Percentiles rank a stretch among this genome's conserved stretches.
These are phyloP conservation scores for Asteroscopus sphinx DNA, from an alignment of 2,888 invertebrate genomes.

Conservation along the genomic window DNA sequence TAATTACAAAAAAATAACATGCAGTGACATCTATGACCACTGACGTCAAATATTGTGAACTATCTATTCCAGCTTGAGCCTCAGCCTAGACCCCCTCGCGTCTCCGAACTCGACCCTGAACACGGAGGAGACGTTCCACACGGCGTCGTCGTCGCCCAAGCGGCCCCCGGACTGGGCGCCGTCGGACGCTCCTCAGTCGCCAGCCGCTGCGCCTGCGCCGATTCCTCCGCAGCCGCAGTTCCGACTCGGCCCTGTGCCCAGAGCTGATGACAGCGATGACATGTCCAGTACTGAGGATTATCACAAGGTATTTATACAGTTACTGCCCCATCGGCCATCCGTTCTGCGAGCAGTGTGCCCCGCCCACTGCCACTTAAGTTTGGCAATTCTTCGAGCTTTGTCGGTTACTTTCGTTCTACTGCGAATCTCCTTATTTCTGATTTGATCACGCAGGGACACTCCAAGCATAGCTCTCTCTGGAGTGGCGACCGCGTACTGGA, in stretches of 20 bases:
- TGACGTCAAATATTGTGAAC: too few relatives aligned
- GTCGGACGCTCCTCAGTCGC: constrained; percentile 46
- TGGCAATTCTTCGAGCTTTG: too few relatives aligned
- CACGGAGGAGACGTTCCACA: constrained; percentile 93
- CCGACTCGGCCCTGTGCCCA: constrained; percentile 77
- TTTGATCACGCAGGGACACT: too few relatives aligned
- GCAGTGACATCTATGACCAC: too few relatives aligned
- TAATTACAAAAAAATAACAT: too few relatives aligned
- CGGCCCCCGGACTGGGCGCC: constrained; percentile 60
- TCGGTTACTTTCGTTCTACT: too few relatives aligned
- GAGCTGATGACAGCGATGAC: constrained; percentile 88
- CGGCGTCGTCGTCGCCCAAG: constrained; percentile 90
- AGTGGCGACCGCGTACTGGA: too few relatives aligned
- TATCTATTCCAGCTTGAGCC: constrained; percentile 88
- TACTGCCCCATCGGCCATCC: too few relatives aligned
- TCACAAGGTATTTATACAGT: constrained; percentile 74
- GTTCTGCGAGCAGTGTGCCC: too few relatives aligned
- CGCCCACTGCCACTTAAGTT: too few relatives aligned
- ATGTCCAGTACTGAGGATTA: constrained; percentile 91
- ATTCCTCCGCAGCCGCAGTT: constrained; percentile 67
- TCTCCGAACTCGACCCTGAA: constrained; percentile 83
- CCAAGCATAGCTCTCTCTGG: too few relatives aligned
- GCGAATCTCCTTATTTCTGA: too few relatives aligned
- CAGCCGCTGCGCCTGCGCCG: constrained; percentile 24
- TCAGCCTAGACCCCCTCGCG: constrained; percentile 91